Evolutionary conservation across 2,113 vertebrate genomes (phyloP).

Genomic region (Ailuropoda melanoleuca): DNA sequence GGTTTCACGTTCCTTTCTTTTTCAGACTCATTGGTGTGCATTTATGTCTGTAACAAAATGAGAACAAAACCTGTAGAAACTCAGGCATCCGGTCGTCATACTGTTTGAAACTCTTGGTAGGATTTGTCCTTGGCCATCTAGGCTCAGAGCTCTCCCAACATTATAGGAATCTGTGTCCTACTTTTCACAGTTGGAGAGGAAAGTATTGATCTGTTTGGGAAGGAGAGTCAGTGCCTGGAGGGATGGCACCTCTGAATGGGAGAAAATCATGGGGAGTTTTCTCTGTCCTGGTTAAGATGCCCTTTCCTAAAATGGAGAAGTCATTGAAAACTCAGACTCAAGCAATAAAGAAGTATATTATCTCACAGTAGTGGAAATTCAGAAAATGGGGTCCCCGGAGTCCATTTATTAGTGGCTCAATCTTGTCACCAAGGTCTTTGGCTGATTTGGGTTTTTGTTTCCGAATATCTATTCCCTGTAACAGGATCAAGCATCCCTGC

Average conservation of each 20-base stretch:
- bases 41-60: background rate
- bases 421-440: background rate
- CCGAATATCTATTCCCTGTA: background rate
- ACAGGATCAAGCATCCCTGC: background rate
- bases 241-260: background rate
- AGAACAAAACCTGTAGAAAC: accelerated
- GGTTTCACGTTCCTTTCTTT: background rate
- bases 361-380: background rate
- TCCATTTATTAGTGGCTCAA: background rate
- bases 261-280: background rate
- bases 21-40: background rate
- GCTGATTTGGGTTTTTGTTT: background rate
- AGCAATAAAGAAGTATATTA: background rate
- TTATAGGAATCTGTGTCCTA: background rate
- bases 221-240: background rate
- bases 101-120: background rate
- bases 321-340: background rate
- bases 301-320: background rate
- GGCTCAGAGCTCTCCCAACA: background rate
- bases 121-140: accelerated
- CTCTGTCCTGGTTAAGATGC: background rate
- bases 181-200: background rate
- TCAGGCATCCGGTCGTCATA: accelerated
- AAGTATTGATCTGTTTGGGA: background rate
- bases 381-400: background rate